Evolutionary conservation across 2,113 vertebrate genomes (phyloP).

Genomic region (Mandrillus leucophaeus): DNA sequence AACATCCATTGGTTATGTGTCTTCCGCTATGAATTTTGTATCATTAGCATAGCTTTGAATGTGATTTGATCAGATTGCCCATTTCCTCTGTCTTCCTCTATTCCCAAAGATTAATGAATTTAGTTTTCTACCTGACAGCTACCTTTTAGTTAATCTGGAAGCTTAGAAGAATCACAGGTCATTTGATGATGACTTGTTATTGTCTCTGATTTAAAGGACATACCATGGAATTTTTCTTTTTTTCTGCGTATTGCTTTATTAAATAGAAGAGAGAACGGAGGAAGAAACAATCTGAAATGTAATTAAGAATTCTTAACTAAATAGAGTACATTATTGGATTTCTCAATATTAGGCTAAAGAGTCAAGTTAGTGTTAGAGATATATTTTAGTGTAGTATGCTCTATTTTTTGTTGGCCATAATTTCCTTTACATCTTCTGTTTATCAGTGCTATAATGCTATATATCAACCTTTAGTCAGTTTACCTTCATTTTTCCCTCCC

Average conservation of each 20-base stretch:
- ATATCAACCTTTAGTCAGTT: not conserved
- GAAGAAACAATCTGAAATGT: not conserved
- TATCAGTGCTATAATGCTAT: not conserved
- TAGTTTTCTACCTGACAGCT: not conserved
- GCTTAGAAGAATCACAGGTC: not conserved
- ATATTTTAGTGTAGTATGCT: not conserved
- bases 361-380: not conserved
- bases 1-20: not conserved
- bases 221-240: not conserved
- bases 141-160: slow-evolving; percentile 18
- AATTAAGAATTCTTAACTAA: not conserved
- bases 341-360: not conserved
- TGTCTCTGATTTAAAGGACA: not conserved
- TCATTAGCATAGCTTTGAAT: not conserved
- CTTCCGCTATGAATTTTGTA: slow-evolving; percentile 8
- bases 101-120: not conserved
- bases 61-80: not conserved
- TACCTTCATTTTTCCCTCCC: too few relatives aligned
- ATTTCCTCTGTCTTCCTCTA: not conserved
- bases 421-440: slow-evolving; percentile 39
- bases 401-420: not conserved
- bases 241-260: not conserved
- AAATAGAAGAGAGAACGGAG: not conserved
- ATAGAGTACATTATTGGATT: slow-evolving; percentile 12
- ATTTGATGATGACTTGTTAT: slow-evolving; percentile 8